phyloP scores from a whole-genome alignment of 2,113 vertebrate genomes.

The human (Homo sapiens) region DNA sequence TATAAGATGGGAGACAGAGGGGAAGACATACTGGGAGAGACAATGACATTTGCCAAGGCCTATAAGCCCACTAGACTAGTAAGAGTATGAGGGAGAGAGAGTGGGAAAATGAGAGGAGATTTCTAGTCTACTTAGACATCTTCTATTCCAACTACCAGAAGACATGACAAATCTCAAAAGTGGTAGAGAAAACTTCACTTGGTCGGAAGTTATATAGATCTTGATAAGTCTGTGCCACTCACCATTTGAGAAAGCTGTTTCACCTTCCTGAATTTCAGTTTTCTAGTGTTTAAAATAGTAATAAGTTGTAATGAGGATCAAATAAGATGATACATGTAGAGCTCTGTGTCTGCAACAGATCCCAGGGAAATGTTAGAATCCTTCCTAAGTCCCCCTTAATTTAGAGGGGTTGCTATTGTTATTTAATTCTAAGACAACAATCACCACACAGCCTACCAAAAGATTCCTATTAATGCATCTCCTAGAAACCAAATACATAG shows the following conservation, averaged over 20 bases:
- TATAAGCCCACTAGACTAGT: background rate
- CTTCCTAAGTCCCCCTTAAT: background rate
- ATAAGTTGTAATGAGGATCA: background rate
- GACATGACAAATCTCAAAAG: background rate
- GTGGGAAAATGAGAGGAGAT: background rate
- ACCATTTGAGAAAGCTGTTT: background rate
- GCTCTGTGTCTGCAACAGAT: background rate
- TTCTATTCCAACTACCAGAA: background rate
- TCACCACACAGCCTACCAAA: background rate
- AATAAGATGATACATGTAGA: background rate
- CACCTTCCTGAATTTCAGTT: background rate
- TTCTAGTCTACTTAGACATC: background rate
- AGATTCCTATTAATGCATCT: background rate
- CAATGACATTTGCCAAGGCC: background rate
- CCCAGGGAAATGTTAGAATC: background rate
- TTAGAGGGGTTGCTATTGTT: background rate
- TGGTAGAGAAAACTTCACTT: background rate
- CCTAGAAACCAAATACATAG: background rate
- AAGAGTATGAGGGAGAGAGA: background rate
- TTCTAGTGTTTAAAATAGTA: background rate
- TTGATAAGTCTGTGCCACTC: background rate
- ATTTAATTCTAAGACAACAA: background rate
- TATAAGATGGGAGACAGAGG: background rate
- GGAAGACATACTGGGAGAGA: background rate
- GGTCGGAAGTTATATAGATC: background rate